phyloP scores from a whole-genome alignment of 1,140 invertebrate species.

The Tetraneura akinire region DNA sequence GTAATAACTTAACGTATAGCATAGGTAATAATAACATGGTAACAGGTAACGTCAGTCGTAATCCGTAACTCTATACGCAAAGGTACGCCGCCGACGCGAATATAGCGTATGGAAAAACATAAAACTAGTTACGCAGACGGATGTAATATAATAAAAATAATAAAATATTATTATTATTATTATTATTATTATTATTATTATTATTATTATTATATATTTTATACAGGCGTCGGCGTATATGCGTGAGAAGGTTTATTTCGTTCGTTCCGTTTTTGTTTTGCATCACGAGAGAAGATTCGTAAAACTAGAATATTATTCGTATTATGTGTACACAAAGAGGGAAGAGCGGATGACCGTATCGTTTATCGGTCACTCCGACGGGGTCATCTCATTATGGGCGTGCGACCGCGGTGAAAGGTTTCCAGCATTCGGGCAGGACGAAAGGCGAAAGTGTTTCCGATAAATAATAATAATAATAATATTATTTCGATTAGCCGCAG shows the following conservation, averaged over 20 bases:
- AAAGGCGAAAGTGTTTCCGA: slow-evolving; percentile 2
- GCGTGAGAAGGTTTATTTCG: slow-evolving; percentile 3
- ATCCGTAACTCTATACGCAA: too few relatives aligned
- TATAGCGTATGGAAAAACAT: too few relatives aligned
- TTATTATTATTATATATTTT: not conserved
- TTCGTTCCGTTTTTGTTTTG: too few relatives aligned
- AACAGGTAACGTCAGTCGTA: too few relatives aligned
- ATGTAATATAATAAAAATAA: not conserved
- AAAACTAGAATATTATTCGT: not conserved
- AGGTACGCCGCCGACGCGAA: too few relatives aligned
- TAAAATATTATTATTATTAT: too few relatives aligned
- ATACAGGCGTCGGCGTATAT: not conserved
- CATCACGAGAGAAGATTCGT: not conserved
- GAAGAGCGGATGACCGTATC: slow-evolving; percentile 12
- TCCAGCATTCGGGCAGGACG: slow-evolving; percentile 32
- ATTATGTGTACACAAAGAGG: not conserved
- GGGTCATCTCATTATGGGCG: not conserved
- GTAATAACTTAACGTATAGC: too few relatives aligned
- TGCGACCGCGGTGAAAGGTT: slow-evolving; percentile 33
- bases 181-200: too few relatives aligned
- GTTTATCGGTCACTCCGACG: not conserved
- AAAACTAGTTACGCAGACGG: not conserved
- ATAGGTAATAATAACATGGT: too few relatives aligned
- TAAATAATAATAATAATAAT: not conserved
- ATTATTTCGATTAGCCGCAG: not conserved